These are phyloP conservation scores for Philopedon plagiatum DNA, from an alignment of 2,888 invertebrate genomes.

Conservation along the genomic window DNA sequence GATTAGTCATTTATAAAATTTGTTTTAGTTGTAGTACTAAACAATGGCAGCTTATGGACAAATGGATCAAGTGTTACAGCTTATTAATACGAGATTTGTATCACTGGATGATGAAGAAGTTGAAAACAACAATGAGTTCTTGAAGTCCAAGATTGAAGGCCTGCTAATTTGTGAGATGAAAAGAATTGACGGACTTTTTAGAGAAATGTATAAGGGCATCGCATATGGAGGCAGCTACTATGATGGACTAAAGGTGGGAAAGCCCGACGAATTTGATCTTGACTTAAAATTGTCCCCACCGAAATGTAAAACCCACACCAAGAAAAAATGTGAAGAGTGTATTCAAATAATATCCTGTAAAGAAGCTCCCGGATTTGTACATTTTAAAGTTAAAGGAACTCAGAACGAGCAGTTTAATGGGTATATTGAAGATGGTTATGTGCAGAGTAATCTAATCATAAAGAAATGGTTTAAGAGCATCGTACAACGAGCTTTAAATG, in stretches of 20 bases:
- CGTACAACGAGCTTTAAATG: constrained; percentile 14
- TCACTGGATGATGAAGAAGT: constrained; percentile 48
- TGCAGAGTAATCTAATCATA: constrained; percentile 24
- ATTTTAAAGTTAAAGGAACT: constrained; percentile 20
- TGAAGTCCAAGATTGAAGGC: not conserved
- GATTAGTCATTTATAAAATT: too few relatives aligned
- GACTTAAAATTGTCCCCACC: constrained; percentile 73
- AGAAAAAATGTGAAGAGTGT: constrained; percentile 60
- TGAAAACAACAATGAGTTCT: not conserved
- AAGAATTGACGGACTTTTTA: constrained; percentile 21
- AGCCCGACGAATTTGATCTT: constrained; percentile 75
- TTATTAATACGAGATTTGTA: constrained; percentile 58
- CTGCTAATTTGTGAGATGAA: constrained; percentile 27
- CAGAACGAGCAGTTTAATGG: not conserved
- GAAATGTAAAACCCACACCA: constrained; percentile 47
- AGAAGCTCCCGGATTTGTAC: constrained; percentile 68
- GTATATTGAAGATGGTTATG: constrained; percentile 26
- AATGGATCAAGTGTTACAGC: constrained; percentile 56
- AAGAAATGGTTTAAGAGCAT: constrained; percentile 23
- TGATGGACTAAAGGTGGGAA: constrained; percentile 72
- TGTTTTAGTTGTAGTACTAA: too few relatives aligned
- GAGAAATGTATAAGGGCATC: constrained; percentile 56
- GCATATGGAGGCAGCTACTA: constrained; percentile 73
- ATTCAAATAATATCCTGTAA: constrained; percentile 58
- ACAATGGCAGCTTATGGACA: too few relatives aligned